Conservation (phyloP, 2,888 invertebrate species). For the Archaeoteleia sp. region DNA sequence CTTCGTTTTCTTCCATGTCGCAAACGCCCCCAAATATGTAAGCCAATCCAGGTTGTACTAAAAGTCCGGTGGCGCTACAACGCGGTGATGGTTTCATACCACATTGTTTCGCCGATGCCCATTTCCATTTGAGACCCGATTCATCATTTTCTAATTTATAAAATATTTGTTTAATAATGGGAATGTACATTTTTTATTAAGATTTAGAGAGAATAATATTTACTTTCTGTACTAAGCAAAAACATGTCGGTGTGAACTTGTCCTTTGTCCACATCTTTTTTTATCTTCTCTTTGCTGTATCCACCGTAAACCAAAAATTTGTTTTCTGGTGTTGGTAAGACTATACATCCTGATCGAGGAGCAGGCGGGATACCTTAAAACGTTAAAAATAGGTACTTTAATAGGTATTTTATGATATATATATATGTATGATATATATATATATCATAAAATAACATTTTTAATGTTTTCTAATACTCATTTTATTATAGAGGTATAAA, state of each 20-base stretch:
- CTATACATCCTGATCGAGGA: slow-evolving; percentile 88
- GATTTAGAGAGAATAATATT: too few species aligned
- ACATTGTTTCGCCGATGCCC: slow-evolving; percentile 80
- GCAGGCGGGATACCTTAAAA: slow-evolving; percentile 81
- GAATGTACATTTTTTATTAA: background rate
- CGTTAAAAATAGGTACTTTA: too few species aligned
- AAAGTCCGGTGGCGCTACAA: slow-evolving; percentile 82
- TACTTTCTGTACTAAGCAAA: slow-evolving; percentile 80
- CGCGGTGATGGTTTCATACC: slow-evolving; percentile 80
- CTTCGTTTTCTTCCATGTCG: slow-evolving; percentile 85
- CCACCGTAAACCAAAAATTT: slow-evolving; percentile 85
- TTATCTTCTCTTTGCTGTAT: slow-evolving; percentile 83
- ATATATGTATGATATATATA: too few species aligned
- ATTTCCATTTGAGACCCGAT: slow-evolving; percentile 83
- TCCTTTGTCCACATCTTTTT: slow-evolving; percentile 85
- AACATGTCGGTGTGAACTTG: slow-evolving; percentile 84
- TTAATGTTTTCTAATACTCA: background rate
- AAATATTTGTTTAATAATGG: slow-evolving; percentile 18
- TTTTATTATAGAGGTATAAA: background rate
- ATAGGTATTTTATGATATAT: too few species aligned
- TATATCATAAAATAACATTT: too few species aligned
- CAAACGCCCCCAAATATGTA: slow-evolving; percentile 92
- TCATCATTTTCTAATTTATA: slow-evolving; percentile 78
- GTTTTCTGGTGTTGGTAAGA: slow-evolving; percentile 80
- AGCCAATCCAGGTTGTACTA: slow-evolving; percentile 80